These are phyloP conservation scores for Benitochromis conjunctus DNA, from an alignment of 2,113 vertebrate species.

Conservation along the genomic window DNA sequence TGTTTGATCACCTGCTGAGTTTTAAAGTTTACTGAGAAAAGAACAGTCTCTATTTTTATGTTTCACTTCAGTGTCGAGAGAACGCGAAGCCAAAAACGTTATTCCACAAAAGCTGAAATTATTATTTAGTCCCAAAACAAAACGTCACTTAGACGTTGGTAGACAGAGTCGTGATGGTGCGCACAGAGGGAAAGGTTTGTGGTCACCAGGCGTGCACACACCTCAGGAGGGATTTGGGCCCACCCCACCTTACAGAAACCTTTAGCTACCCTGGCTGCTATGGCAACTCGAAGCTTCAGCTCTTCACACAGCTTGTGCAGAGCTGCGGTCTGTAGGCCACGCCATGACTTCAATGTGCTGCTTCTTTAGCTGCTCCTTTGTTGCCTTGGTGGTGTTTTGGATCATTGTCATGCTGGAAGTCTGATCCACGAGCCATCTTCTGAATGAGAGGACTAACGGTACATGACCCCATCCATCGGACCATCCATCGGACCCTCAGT, in stretches of 20 bases:
- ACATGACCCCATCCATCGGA: background rate
- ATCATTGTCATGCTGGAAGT: accelerated
- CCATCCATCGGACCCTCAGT: accelerated
- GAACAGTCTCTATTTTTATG: background rate
- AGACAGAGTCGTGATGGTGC: accelerated
- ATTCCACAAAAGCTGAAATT: background rate
- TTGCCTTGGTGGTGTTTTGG: accelerated
- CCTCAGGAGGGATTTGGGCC: accelerated
- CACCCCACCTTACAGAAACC: background rate
- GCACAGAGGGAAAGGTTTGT: background rate
- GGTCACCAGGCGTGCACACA: background rate
- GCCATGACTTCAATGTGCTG: background rate
- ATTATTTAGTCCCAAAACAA: background rate
- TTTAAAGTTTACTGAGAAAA: too few species aligned
- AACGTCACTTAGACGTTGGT: accelerated
- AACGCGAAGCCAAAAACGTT: accelerated
- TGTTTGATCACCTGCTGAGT: too few species aligned
- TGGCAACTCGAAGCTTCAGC: background rate
- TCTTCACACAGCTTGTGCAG: accelerated
- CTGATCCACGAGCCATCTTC: background rate
- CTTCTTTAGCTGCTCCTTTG: background rate
- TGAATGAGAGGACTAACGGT: background rate
- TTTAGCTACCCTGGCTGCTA: background rate
- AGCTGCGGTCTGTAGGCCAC: background rate
- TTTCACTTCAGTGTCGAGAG: accelerated